phyloP scores from a whole-genome alignment of 1,140 invertebrate species.

The Papilio machaon region DNA sequence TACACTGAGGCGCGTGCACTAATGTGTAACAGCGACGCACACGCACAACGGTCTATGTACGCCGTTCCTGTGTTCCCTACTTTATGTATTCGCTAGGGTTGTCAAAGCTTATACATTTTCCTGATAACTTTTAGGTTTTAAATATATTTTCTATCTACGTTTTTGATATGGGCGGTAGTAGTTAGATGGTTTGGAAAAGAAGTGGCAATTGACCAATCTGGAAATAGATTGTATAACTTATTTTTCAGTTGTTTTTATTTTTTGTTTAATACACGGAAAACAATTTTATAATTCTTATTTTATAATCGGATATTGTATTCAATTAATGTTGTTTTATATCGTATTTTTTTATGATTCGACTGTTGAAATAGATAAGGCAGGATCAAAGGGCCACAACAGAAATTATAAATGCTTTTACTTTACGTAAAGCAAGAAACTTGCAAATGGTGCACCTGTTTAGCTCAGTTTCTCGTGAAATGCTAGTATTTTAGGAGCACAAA shows the following conservation, averaged over 20 bases:
- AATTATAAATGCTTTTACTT: background rate
- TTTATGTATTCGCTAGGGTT: constrained; percentile 26
- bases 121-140: background rate
- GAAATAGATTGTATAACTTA: no score
- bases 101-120: background rate
- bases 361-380: background rate
- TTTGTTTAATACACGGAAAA: no score
- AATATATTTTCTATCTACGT: no score
- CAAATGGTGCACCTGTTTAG: background rate
- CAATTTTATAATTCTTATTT: no score
- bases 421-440: background rate
- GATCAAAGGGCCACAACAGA: background rate
- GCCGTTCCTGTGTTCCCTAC: background rate
- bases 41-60: constrained; percentile 44
- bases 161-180: no score
- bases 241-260: no score
- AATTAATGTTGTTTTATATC: no score
- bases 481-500: background rate
- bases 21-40: constrained; percentile 56
- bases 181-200: no score
- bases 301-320: no score
- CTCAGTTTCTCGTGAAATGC: background rate
- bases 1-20: constrained; percentile 56
- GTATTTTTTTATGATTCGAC: background rate
- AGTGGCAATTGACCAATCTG: no score